Evolutionary conservation across 2,797 vertebrate species (phyloP).

Genomic region (Loris lydekkerianus): DNA sequence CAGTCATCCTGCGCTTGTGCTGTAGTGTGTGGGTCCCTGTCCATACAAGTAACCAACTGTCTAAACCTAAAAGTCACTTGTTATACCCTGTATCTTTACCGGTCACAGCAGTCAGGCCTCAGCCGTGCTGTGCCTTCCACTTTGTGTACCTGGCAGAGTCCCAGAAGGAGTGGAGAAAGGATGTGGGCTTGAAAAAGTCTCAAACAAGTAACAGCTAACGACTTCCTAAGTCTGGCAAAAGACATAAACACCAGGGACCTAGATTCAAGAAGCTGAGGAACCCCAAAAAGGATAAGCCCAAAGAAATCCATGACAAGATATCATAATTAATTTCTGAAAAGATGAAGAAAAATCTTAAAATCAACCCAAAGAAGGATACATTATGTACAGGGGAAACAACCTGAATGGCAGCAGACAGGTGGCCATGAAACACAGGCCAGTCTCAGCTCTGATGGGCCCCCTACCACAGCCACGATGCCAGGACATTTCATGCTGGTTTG

Average conservation of each 20-base stretch:
- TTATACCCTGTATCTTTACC: not conserved
- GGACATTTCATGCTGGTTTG: not conserved
- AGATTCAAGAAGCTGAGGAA: not conserved
- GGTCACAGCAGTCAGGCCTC: not conserved
- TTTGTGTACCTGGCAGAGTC: not conserved
- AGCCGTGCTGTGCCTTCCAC: not conserved
- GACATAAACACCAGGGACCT: not conserved
- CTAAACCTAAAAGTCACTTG: not conserved
- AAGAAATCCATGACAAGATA: not conserved
- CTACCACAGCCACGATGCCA: not conserved
- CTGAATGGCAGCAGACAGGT: too few species aligned
- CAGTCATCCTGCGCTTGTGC: not conserved
- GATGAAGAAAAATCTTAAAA: not conserved
- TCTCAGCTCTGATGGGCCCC: accelerated
- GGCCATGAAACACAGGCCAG: not conserved
- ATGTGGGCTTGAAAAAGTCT: not conserved
- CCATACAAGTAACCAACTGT: not conserved
- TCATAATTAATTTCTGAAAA: not conserved
- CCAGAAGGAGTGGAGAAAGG: not conserved
- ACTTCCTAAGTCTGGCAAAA: not conserved
- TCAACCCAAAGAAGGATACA: not conserved
- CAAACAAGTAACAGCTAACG: not conserved
- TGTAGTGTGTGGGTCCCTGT: not conserved
- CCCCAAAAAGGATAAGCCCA: not conserved
- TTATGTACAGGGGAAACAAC: not conserved